A percentile compares a stretch with the other conserved stretches of the same genome.
These are phyloP conservation scores for Noturus placidus DNA, from an alignment of 2,113 vertebrate genomes.

Conservation along the genomic window DNA sequence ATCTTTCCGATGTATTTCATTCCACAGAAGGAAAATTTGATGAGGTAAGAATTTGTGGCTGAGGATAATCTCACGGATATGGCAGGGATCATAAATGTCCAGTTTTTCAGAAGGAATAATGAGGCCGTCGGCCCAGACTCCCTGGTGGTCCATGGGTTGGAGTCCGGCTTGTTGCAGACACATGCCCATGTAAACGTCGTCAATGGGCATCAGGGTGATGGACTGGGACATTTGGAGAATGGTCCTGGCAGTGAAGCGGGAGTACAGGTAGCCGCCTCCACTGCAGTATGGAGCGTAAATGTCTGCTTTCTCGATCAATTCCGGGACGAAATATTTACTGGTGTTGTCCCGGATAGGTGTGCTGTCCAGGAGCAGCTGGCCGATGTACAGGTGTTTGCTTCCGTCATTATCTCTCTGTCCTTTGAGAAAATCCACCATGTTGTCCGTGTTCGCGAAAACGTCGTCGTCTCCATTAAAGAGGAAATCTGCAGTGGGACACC, in stretches of 20 bases:
- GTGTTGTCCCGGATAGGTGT: slow-evolving; percentile 68
- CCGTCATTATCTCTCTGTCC: slow-evolving; percentile 46
- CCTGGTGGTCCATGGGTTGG: slow-evolving; percentile 59
- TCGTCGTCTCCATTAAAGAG: slow-evolving; percentile 84
- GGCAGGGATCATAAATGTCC: slow-evolving; percentile 71
- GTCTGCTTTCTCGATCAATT: slow-evolving; percentile 68
- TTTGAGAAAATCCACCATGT: slow-evolving; percentile 72
- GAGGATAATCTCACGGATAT: slow-evolving; percentile 74
- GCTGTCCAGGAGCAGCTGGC: slow-evolving; percentile 71
- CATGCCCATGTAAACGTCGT: slow-evolving; percentile 76
- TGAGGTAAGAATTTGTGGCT: slow-evolving; percentile 77
- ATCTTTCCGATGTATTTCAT: slow-evolving; percentile 62
- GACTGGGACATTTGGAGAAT: slow-evolving; percentile 68
- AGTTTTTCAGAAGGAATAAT: slow-evolving; percentile 20
- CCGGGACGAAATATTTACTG: slow-evolving; percentile 85
- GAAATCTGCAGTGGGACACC: slow-evolving; percentile 73
- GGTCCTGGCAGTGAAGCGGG: slow-evolving; percentile 70
- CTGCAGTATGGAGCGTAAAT: slow-evolving; percentile 82
- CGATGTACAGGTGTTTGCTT: slow-evolving; percentile 73
- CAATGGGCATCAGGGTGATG: slow-evolving; percentile 60
- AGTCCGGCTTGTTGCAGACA: slow-evolving; percentile 72
- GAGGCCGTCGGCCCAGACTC: slow-evolving; percentile 63
- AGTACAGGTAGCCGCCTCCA: slow-evolving; percentile 80
- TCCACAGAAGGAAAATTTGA: slow-evolving; percentile 75
- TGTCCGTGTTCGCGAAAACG: slow-evolving; percentile 80